Percentiles rank a stretch among this genome's conserved stretches.
These are phyloP conservation scores for Papilio elwesi DNA, from an alignment of 2,888 invertebrate genomes.

Conservation along the genomic window DNA sequence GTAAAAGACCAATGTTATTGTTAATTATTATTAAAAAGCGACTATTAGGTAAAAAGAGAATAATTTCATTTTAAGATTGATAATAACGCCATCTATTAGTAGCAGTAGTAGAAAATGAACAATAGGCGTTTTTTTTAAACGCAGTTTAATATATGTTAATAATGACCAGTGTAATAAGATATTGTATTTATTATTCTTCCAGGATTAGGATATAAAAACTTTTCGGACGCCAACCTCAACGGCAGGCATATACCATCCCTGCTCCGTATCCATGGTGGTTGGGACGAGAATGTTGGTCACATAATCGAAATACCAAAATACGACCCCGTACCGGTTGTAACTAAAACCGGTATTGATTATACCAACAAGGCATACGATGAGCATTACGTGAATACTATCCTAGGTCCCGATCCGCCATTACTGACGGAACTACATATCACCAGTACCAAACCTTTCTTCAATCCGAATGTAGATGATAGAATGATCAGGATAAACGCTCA, in stretches of 20 bases:
- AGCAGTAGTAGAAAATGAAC: no score
- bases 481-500: constrained; percentile 57
- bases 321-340: constrained; percentile 56
- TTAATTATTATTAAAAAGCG: no score
- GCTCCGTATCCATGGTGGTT: constrained; percentile 58
- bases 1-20: no score
- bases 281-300: constrained; percentile 56
- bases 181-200: constrained; percentile 22
- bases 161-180: no score
- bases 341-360: constrained; percentile 66
- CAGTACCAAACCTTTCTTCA: constrained; percentile 54
- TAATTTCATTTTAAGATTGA: no score
- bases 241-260: constrained; percentile 66
- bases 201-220: constrained; percentile 69
- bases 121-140: no score
- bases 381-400: constrained; percentile 58
- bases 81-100: no score
- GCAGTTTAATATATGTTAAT: no score
- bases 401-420: constrained; percentile 68
- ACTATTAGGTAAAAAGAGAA: no score
- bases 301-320: constrained; percentile 58
- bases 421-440: constrained; percentile 61
- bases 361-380: constrained; percentile 61
- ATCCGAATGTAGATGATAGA: constrained; percentile 55
- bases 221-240: constrained; percentile 57